Evolutionary conservation across 2,888 invertebrate species (phyloP), one percentile per base, ranked within the genome.

Genomic region (Eristalis tenax): DNA sequence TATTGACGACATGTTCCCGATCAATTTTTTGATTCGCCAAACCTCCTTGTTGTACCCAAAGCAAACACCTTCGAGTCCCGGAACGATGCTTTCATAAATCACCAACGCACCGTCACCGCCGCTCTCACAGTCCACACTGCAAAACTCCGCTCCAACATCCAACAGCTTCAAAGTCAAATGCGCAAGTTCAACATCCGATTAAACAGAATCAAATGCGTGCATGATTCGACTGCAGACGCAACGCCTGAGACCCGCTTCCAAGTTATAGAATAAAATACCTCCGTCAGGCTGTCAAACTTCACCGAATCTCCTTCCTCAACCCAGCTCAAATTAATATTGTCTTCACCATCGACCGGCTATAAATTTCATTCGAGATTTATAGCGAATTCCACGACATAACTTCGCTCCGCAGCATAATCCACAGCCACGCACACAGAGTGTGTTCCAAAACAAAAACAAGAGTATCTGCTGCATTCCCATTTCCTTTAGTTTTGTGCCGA

Each of bases 321-420:
- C 56, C 61, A 78, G 66, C 65, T 50, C 85, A 81, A 85, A 82
- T 85, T 81, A 81, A 77, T 81, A 81, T 65, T 82, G 82, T 77
- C 77, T 65, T 28, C 82, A 61, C 82, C 64, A 64, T 70, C 57
- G 73, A 71, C 69, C 10, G 50, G 22, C 59, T 70, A 86, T 86
- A 86, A 82, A 86, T 86, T 83, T 26, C 79, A 23, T 65, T 43
- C 59, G 15, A 78, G 70, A 86, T 86, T 86, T 86, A 86, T 86
- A 70, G 63, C 82, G 75, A 86, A 86, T 86, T 82, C 86, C 83
- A 79, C 43, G 50, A 70, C 75, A 79, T 74, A 86, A 86, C 43
- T 38, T 35, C 40, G 23, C 57, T 50, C 1, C 1, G 40, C 63
- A 64, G 5, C 22, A 32, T 50, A 11, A 28, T 40, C 61, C 15